A percentile compares a stretch with the other conserved stretches of the same genome.
These are phyloP conservation scores for Heptranchias perlo DNA, from an alignment of 2,113 vertebrate genomes.

Conservation along the genomic window DNA sequence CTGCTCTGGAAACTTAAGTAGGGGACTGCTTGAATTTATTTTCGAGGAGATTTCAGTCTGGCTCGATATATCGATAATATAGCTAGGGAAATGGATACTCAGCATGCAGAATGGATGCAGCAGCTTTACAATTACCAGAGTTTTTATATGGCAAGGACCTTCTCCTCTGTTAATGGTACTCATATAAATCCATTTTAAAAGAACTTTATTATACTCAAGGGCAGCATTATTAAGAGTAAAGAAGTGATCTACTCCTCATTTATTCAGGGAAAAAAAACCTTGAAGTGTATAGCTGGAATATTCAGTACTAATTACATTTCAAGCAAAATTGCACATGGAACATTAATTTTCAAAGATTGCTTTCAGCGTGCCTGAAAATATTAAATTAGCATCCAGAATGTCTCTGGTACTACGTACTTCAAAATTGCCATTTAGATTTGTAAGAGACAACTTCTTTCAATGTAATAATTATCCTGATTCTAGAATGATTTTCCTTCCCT, in stretches of 20 bases:
- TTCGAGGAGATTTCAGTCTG: not conserved
- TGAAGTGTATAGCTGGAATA: not conserved
- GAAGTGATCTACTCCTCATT: not conserved
- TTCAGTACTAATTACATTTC: conserved; percentile 3
- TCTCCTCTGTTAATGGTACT: not conserved
- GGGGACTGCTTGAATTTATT: not conserved
- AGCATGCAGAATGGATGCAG: not conserved
- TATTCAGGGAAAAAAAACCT: not conserved
- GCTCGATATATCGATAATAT: not conserved
- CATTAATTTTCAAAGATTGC: not conserved
- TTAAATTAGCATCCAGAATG: not conserved
- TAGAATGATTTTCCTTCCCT: not conserved
- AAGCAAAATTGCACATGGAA: not conserved
- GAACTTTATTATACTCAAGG: not conserved
- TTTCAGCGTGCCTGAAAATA: not conserved
- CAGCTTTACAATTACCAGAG: not conserved
- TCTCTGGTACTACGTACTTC: not conserved
- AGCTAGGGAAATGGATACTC: not conserved
- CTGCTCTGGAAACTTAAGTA: not conserved
- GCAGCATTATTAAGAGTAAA: not conserved
- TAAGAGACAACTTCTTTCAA: not conserved
- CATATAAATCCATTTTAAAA: not conserved
- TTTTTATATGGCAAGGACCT: not conserved
- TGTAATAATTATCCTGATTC: not conserved
- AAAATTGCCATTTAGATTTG: not conserved